Conservation (phyloP, 2,113 vertebrate species). For the Herpailurus yagouaroundi region DNA sequence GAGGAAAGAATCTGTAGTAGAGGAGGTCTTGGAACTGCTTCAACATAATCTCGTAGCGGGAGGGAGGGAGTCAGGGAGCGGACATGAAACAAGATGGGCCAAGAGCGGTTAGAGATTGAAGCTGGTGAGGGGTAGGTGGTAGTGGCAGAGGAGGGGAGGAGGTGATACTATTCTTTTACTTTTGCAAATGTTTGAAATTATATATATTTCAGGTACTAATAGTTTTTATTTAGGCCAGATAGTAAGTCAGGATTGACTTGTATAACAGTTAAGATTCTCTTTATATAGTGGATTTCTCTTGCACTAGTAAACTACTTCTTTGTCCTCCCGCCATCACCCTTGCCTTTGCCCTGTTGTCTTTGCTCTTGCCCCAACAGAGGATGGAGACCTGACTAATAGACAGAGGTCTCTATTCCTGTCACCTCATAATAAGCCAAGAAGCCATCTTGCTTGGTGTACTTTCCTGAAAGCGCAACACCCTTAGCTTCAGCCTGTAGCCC, state of each 20-base stretch:
- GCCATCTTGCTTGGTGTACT: conserved; percentile 88
- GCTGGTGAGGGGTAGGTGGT: not conserved
- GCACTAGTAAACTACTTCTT: not conserved
- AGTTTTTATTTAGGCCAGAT: not conserved
- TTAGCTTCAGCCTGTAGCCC: conserved; percentile 82
- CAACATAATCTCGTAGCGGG: not conserved
- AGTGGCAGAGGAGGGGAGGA: too few relatives aligned
- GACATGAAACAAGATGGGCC: not conserved
- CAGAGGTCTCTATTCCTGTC: not conserved
- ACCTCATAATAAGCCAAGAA: conserved; percentile 93
- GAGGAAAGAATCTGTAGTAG: not conserved
- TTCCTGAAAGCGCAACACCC: conserved; percentile 87
- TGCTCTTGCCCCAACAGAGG: not conserved
- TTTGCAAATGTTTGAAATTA: not conserved
- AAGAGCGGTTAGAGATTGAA: not conserved
- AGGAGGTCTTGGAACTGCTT: not conserved
- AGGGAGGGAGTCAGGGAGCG: not conserved
- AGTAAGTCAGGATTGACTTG: not conserved
- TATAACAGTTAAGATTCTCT: not conserved
- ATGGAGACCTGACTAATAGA: not conserved
- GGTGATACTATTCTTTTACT: not conserved
- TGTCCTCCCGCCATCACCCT: not conserved
- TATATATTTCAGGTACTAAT: not conserved
- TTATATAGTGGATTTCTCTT: not conserved
- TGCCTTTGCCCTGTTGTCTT: not conserved